phyloP scores from a whole-genome alignment of 2,888 invertebrate species.

The Beris morrisii region DNA sequence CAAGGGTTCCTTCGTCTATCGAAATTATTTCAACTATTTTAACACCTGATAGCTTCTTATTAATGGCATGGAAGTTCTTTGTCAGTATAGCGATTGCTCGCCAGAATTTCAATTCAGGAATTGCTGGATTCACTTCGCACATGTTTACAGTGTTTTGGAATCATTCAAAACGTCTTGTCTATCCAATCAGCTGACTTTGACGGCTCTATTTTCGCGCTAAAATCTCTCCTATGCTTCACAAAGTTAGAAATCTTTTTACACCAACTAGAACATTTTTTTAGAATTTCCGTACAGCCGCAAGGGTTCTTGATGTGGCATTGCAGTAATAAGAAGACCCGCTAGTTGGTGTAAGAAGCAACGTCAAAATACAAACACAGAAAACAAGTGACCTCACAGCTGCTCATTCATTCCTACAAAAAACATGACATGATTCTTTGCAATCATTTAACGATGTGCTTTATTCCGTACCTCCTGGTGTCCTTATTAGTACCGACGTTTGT shows the following conservation, averaged over 20 bases:
- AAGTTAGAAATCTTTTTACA: background rate
- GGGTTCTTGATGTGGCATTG: constrained; percentile 9
- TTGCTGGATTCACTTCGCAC: background rate
- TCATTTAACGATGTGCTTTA: constrained; percentile 25
- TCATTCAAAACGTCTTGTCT: background rate
- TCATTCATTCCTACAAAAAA: background rate
- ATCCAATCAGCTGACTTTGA: background rate
- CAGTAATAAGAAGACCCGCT: background rate
- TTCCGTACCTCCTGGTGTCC: background rate
- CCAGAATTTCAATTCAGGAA: constrained; percentile 61
- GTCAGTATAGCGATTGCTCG: constrained; percentile 64
- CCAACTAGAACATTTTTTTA: too few species aligned
- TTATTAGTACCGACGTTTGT: constrained; percentile 1
- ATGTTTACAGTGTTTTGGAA: background rate
- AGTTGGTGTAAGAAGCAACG: constrained; percentile 6
- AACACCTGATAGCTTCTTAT: constrained; percentile 68
- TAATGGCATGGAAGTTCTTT: constrained; percentile 70
- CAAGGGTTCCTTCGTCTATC: background rate
- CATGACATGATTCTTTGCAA: constrained; percentile 19
- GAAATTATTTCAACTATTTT: constrained; percentile 27
- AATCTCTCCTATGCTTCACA: too few species aligned
- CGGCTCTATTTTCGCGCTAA: background rate
- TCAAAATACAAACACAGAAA: background rate
- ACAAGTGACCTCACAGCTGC: background rate
- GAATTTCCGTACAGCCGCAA: background rate